phyloP scores from a whole-genome alignment of 2,113 vertebrate genomes.

The Tenebrosternarchus preto region DNA sequence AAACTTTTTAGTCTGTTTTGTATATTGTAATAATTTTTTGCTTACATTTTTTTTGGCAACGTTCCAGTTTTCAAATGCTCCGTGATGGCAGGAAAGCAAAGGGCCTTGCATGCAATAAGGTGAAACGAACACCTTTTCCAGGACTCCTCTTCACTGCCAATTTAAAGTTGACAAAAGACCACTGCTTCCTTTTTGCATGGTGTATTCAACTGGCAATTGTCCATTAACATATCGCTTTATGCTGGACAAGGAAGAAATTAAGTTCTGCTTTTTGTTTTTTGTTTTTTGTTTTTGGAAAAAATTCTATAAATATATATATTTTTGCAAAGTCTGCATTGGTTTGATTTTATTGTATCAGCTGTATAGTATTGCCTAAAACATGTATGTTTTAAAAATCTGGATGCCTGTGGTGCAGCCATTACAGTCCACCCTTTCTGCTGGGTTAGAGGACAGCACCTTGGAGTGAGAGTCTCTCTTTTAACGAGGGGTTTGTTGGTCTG shows the following conservation, averaged over 20 bases:
- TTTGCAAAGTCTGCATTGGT: slow-evolving; percentile 79
- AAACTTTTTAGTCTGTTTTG: slow-evolving; percentile 42
- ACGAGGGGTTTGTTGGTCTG: slow-evolving; percentile 45
- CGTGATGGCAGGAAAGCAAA: slow-evolving; percentile 63
- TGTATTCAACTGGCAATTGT: slow-evolving; percentile 62
- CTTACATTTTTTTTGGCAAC: slow-evolving; percentile 58
- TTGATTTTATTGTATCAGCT: slow-evolving; percentile 73
- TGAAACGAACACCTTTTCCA: slow-evolving; percentile 38
- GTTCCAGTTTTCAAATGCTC: no score
- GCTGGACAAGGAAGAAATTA: slow-evolving; percentile 69
- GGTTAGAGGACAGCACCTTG: slow-evolving; percentile 44
- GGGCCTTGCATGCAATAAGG: slow-evolving; percentile 68
- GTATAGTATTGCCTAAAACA: slow-evolving; percentile 69
- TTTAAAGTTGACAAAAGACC: slow-evolving; percentile 53
- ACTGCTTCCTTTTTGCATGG: slow-evolving; percentile 71
- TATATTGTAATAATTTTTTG: slow-evolving; percentile 49
- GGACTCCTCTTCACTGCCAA: slow-evolving; percentile 52
- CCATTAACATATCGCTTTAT: slow-evolving; percentile 71
- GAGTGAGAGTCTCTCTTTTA: slow-evolving; percentile 42
- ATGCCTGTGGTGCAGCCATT: slow-evolving; percentile 53
- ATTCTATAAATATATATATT: slow-evolving; percentile 79
- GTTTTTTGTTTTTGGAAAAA: slow-evolving; percentile 64
- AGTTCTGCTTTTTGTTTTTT: slow-evolving; percentile 59
- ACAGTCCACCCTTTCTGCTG: slow-evolving; percentile 61
- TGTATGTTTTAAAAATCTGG: slow-evolving; percentile 59